Evolutionary conservation across 1,140 invertebrate species (phyloP).

Genomic region (Musca domestica): DNA sequence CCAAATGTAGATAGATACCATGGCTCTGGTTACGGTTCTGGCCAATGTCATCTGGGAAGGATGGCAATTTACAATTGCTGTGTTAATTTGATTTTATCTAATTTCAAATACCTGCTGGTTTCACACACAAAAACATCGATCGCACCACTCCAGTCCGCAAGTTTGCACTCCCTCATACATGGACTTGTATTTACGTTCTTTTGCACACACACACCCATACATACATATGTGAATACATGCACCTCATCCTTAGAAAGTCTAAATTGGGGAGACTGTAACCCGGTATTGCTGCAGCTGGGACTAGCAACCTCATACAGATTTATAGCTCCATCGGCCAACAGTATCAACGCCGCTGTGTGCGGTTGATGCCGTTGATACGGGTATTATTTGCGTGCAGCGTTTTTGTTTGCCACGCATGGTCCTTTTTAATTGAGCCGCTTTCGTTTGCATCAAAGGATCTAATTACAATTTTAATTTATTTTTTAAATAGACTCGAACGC

Average conservation of each 20-base stretch:
- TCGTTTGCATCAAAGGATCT: conserved; percentile 19
- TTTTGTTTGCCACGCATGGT: not conserved
- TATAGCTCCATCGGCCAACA: not conserved
- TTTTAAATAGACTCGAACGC: not conserved
- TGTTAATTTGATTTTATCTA: conserved; percentile 21
- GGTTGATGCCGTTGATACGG: too few relatives aligned
- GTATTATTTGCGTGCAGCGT: conserved; percentile 1
- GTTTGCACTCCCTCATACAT: not conserved
- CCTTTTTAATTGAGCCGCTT: conserved; percentile 19
- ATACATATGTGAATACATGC: not conserved
- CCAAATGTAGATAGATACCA: too few relatives aligned
- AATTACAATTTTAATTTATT: conserved; percentile 23
- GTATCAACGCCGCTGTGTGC: not conserved
- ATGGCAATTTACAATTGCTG: conserved; percentile 16
- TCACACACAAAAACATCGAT: not conserved
- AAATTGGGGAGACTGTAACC: too few relatives aligned
- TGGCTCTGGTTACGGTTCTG: too few relatives aligned
- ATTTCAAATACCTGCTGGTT: conserved; percentile 17
- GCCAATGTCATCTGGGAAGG: not conserved
- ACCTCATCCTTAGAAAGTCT: too few relatives aligned
- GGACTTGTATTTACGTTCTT: not conserved
- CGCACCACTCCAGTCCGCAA: too few relatives aligned
- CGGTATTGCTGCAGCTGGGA: too few relatives aligned
- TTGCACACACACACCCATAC: not conserved
- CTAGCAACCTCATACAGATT: not conserved